Evolutionary conservation across 2,888 invertebrate genomes (phyloP).

Genomic region (Campoplex nolae): DNA sequence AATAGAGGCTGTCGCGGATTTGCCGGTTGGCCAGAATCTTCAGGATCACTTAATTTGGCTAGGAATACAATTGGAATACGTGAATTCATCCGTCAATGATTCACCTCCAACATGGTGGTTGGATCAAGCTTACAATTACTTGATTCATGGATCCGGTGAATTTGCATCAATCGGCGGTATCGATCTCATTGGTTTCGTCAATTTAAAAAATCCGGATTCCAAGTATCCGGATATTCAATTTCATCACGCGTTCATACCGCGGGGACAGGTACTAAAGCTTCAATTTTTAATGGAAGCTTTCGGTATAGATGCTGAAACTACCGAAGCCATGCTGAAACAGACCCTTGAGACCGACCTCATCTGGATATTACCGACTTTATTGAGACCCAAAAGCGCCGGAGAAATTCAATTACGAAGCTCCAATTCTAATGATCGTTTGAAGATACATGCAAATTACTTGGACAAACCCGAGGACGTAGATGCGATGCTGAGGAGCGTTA

Average conservation of each 20-base stretch:
- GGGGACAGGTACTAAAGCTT: constrained; percentile 71
- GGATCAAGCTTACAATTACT: constrained; percentile 82
- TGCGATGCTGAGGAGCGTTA: constrained; percentile 78
- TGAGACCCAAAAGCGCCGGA: constrained; percentile 85
- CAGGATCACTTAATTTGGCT: constrained; percentile 85
- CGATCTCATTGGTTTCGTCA: constrained; percentile 86
- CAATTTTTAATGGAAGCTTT: constrained; percentile 57
- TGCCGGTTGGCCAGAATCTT: constrained; percentile 86
- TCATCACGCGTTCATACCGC: constrained; percentile 84
- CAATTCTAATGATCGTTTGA: constrained; percentile 85
- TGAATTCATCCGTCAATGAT: constrained; percentile 66
- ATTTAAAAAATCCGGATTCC: constrained; percentile 84
- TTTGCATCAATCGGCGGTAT: constrained; percentile 84
- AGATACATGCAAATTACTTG: constrained; percentile 86
- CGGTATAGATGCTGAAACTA: constrained; percentile 71
- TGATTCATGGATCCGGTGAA: constrained; percentile 84
- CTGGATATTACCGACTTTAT: constrained; percentile 73
- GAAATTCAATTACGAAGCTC: constrained; percentile 84
- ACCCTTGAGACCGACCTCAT: constrained; percentile 76
- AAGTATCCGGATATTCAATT: constrained; percentile 88
- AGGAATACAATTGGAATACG: constrained; percentile 70
- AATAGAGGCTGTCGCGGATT: constrained; percentile 84
- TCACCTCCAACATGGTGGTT: constrained; percentile 52
- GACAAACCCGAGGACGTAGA: constrained; percentile 83
- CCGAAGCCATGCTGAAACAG: constrained; percentile 72